Evolutionary conservation across 1,140 invertebrate genomes (phyloP).

Genomic region (Helicoverpa zea): DNA sequence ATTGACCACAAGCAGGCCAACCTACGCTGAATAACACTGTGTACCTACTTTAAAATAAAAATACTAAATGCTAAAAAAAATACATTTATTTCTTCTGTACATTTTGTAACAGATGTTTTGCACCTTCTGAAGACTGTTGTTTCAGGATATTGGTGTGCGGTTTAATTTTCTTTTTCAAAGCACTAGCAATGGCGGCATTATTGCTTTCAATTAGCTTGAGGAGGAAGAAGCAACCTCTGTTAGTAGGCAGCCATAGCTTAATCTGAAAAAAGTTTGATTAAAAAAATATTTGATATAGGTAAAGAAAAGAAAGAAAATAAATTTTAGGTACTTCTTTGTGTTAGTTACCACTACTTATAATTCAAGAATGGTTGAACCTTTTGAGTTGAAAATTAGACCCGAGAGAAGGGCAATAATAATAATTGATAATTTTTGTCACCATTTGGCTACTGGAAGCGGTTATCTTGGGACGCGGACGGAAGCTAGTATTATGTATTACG

Average conservation of each 20-base stretch:
- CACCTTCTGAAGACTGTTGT: slow-evolving; percentile 76
- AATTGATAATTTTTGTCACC: no score
- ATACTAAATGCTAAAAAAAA: slow-evolving; percentile 49
- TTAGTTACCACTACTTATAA: no score
- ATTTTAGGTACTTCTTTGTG: no score
- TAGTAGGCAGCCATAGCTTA: slow-evolving; percentile 79
- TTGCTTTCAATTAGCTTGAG: slow-evolving; percentile 84
- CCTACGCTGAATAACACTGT: no score
- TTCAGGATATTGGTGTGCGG: slow-evolving; percentile 69
- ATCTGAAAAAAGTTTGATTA: slow-evolving; percentile 67
- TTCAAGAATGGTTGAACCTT: no score
- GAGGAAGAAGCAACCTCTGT: slow-evolving; percentile 84
- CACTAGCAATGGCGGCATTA: slow-evolving; percentile 61
- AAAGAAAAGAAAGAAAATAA: not conserved
- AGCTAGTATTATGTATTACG: no score
- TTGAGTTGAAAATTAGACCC: no score
- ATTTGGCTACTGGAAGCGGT: no score
- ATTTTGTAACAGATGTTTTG: slow-evolving; percentile 79
- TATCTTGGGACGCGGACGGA: no score
- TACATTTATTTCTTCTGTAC: slow-evolving; percentile 71
- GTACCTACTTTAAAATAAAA: not conserved
- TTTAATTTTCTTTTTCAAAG: slow-evolving; percentile 73
- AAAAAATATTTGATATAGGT: not conserved
- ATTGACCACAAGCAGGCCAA: no score
- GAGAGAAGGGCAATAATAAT: no score